A percentile compares a stretch with the other conserved stretches of the same genome.
phyloP scores from a whole-genome alignment of 1,140 invertebrate genomes.

The Ips nitidus region DNA sequence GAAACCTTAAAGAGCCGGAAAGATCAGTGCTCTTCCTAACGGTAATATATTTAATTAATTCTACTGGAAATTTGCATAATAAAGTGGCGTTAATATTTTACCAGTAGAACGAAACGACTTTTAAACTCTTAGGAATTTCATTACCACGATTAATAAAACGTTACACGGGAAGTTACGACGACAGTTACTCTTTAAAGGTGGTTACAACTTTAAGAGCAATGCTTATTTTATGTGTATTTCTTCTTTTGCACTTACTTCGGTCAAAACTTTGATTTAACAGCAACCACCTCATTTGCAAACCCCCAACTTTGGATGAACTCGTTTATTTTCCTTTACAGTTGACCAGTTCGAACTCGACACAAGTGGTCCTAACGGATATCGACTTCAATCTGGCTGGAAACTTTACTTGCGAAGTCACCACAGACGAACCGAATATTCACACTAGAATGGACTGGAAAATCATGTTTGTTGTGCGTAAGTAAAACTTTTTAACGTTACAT shows the following conservation, averaged over 20 bases:
- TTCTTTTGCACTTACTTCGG: too few species aligned
- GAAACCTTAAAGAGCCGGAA: conserved; percentile 9
- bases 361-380: conserved; percentile 71
- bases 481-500: conserved; percentile 17
- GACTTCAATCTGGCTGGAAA: conserved; percentile 73
- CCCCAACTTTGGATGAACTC: background rate
- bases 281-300: too few species aligned
- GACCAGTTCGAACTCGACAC: conserved; percentile 69
- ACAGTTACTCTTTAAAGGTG: conserved; percentile 7
- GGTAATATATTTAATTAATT: conserved; percentile 24
- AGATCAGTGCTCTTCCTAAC: conserved; percentile 9
- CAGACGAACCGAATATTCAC: conserved; percentile 71
- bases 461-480: conserved; percentile 77
- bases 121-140: conserved; percentile 24
- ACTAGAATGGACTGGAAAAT: conserved; percentile 65
- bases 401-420: conserved; percentile 84
- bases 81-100: conserved; percentile 29
- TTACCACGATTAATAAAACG: conserved; percentile 21
- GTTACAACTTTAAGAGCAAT: conserved; percentile 8
- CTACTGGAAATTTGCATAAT: conserved; percentile 26
- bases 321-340: conserved; percentile 55
- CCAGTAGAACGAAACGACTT: conserved; percentile 19
- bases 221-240: too few species aligned
- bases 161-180: conserved; percentile 15
- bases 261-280: too few species aligned